Evolutionary conservation across 2,797 vertebrate genomes (phyloP).

Genomic region (Malurus splendens): DNA sequence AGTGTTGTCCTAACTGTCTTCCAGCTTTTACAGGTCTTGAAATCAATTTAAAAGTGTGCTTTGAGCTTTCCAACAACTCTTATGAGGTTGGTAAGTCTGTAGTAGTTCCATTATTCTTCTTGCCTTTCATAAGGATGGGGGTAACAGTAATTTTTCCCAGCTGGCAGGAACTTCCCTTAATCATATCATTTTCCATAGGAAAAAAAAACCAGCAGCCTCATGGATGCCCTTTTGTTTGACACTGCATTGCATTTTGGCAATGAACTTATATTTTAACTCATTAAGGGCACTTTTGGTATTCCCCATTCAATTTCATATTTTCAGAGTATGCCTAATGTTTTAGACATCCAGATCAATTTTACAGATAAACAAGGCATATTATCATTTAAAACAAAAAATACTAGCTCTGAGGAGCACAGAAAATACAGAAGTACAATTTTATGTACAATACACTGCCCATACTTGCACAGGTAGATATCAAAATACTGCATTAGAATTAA

Average conservation of each 20-base stretch:
- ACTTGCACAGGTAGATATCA: background rate
- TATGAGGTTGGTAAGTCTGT: background rate
- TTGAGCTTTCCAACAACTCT: background rate
- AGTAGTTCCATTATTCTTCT: background rate
- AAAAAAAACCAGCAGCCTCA: background rate
- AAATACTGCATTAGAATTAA: background rate
- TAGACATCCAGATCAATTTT: background rate
- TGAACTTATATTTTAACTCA: background rate
- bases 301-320: background rate
- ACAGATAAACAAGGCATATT: background rate
- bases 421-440: background rate
- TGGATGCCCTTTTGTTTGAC: background rate
- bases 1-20: background rate
- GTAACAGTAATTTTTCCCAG: background rate
- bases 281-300: background rate
- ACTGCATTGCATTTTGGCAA: background rate
- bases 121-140: background rate
- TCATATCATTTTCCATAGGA: background rate
- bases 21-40: background rate
- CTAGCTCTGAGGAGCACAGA: background rate
- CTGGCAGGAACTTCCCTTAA: background rate
- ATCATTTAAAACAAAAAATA: background rate
- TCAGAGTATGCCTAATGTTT: background rate
- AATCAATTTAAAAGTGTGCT: background rate
- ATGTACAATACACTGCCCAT: background rate